phyloP scores from a whole-genome alignment of 2,888 invertebrate genomes.

The Eilema sororculum region DNA sequence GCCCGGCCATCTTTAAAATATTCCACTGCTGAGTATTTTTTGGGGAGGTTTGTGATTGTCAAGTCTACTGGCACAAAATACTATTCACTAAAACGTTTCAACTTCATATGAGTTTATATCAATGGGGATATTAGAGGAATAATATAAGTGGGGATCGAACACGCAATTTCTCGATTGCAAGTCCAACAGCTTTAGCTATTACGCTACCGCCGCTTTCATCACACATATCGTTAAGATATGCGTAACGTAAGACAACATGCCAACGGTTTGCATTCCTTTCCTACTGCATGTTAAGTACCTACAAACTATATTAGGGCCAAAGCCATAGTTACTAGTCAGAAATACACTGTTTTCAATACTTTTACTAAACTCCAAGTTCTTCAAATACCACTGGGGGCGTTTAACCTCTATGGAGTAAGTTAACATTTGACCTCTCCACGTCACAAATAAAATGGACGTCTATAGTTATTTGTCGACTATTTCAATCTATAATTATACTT shows the following conservation, averaged over 20 bases:
- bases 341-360: background rate
- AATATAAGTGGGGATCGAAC: background rate
- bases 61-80: too few species aligned
- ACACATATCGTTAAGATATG: slow-evolving; percentile 1
- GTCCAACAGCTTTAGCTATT: background rate
- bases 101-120: too few species aligned
- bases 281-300: background rate
- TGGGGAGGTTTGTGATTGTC: too few species aligned
- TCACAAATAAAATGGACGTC: background rate
- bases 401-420: background rate
- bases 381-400: background rate
- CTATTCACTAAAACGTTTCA: too few species aligned
- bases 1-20: too few species aligned
- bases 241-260: background rate
- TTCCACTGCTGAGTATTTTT: too few species aligned
- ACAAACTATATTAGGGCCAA: background rate
- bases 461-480: background rate
- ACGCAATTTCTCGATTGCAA: background rate
- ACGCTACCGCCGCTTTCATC: background rate
- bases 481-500: background rate
- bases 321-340: background rate
- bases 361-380: too few species aligned
- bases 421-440: background rate
- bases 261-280: background rate
- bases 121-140: too few species aligned